phyloP scores from a whole-genome alignment of 1,140 invertebrate genomes.

The Drosophila pectinifera region DNA sequence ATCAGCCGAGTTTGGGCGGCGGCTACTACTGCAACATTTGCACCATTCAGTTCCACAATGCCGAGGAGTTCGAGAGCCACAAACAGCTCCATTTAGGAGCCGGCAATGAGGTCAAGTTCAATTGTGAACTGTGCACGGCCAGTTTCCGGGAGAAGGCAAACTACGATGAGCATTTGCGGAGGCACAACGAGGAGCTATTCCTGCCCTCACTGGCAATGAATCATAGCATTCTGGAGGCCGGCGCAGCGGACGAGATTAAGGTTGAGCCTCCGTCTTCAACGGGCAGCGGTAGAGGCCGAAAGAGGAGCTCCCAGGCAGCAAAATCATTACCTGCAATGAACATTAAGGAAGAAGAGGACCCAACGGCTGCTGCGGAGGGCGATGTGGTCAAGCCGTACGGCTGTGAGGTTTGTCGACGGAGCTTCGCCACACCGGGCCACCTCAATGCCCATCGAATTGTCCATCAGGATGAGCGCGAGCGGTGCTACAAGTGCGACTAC shows the following conservation, averaged over 20 bases:
- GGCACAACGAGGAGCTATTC: slow-evolving; percentile 78
- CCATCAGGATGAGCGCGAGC: slow-evolving; percentile 70
- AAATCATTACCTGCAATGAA: not conserved
- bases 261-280: not conserved
- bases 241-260: slow-evolving; percentile 4
- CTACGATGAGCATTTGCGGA: slow-evolving; percentile 77
- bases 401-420: slow-evolving; percentile 69
- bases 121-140: slow-evolving; percentile 78
- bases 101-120: slow-evolving; percentile 68
- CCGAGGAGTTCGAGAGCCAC: slow-evolving; percentile 72
- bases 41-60: slow-evolving; percentile 61
- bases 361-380: not conserved
- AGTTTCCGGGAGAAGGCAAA: slow-evolving; percentile 80
- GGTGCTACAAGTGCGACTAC: slow-evolving; percentile 74
- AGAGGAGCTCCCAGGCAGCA: not conserved
- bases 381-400: slow-evolving; percentile 49
- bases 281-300: slow-evolving; percentile 7
- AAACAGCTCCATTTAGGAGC: slow-evolving; percentile 70
- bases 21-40: slow-evolving; percentile 72
- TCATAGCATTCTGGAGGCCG: slow-evolving; percentile 65
- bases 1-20: slow-evolving; percentile 66
- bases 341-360: slow-evolving; percentile 11
- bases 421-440: slow-evolving; percentile 66
- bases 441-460: slow-evolving; percentile 73
- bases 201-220: slow-evolving; percentile 69